Evolutionary conservation across 1,140 invertebrate species (phyloP), one percentile per base, ranked within the genome.

Genomic region (Drosophila kurseongensis): DNA sequence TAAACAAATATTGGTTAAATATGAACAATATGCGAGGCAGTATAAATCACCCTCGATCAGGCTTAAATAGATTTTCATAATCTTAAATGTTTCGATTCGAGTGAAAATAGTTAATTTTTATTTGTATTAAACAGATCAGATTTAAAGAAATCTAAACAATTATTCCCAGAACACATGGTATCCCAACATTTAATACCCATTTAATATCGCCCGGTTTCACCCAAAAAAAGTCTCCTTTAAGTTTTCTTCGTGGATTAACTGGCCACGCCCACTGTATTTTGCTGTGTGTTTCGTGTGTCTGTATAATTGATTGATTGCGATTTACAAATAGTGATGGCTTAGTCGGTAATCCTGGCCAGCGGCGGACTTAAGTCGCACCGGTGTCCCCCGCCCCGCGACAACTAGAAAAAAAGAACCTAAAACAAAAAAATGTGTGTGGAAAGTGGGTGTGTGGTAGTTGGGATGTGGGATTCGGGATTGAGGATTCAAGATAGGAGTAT

Each of bases 241-340:
- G 50, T 75, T 65, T 51, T 29, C 38, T 14, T 67, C 63, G 63
- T 67, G 63, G 63, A 65, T 65, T 63, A 42, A 1, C 13, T 65
- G 63, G 63, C 63, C 63, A 67, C 63, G 63, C 59, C 63, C 60
- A 61, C 51, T 78, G 57, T 78, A 79, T 79, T 79, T 62, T 71
- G 41, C n/a, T 59, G 23, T 45, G 47, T 60, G n/a, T 65, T 65
- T 38, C 42, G 29, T 62, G 40, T 59, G 13, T 56, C 16, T 60
- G 40, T 73, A n/a, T 71, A 51, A 38, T 62, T 61, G 38, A 61
- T 41, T 68, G 45, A 62, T 61, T 60, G 59, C 60, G 74, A 77
- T 80, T 77, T 77, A 84, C 73, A 84, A 77, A 66, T 84, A 73
- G 72, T 71, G 61, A 65, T 65, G 50, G 55, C 71, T 74, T 63